These are phyloP conservation scores for Lipotes vexillifer DNA, from an alignment of 2,113 vertebrate genomes.

Conservation along the genomic window DNA sequence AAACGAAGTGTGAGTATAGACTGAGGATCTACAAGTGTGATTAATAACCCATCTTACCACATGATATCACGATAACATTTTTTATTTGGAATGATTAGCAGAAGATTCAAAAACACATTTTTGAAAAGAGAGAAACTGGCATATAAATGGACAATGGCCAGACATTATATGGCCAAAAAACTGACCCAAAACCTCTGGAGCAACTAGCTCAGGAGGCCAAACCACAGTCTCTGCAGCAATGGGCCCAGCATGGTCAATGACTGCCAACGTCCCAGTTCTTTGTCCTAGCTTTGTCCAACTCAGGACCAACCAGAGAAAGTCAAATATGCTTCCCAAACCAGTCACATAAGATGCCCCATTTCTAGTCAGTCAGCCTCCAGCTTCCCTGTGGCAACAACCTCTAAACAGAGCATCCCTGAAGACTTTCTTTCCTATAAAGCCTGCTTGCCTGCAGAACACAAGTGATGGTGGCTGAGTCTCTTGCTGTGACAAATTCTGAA, in stretches of 20 bases:
- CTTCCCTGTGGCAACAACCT: not conserved
- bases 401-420: not conserved
- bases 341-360: not conserved
- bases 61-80: not conserved
- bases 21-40: not conserved
- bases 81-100: not conserved
- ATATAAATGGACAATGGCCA: not conserved
- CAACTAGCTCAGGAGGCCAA: not conserved
- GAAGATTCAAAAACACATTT: not conserved
- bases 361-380: not conserved
- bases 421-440: not conserved
- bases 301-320: not conserved
- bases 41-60: not conserved
- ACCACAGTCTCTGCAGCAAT: not conserved
- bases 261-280: not conserved
- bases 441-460: not conserved
- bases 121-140: not conserved
- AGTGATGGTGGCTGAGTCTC: not conserved
- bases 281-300: not conserved
- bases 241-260: not conserved
- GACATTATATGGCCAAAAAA: not conserved
- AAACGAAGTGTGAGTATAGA: not conserved
- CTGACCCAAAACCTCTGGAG: not conserved
- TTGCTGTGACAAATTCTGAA: not conserved
- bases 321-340: not conserved